phyloP scores from a whole-genome alignment of 2,113 vertebrate genomes.

The Danio rerio region GRCz12tu NC_133177.1:23307501-23308000 shows the following conservation, averaged over 20 bases:
- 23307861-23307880: conserved; percentile 20
- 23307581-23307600: neutral
- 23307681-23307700: conserved; percentile 19
- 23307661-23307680: conserved; percentile 14
- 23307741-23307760: conserved; percentile 11
- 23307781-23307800: conserved; percentile 34
- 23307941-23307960: neutral
- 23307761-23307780: conserved; percentile 35
- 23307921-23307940: conserved; percentile 12
- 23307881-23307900: conserved; percentile 40
- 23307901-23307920: neutral
- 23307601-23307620: neutral
- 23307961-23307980: neutral
- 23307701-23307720: conserved; percentile 50
- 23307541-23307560: too few relatives aligned
- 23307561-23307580: too few relatives aligned
- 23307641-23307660: neutral
- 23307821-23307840: conserved; percentile 4
- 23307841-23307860: conserved; percentile 33
- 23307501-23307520: too few relatives aligned
- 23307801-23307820: conserved; percentile 44
- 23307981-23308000: neutral
- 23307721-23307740: conserved; percentile 43
- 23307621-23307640: neutral
- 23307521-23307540: too few relatives aligned